These are phyloP conservation scores for Hoplodrina ambigua DNA, from an alignment of 2,888 invertebrate species.

Conservation along the genomic window DNA sequence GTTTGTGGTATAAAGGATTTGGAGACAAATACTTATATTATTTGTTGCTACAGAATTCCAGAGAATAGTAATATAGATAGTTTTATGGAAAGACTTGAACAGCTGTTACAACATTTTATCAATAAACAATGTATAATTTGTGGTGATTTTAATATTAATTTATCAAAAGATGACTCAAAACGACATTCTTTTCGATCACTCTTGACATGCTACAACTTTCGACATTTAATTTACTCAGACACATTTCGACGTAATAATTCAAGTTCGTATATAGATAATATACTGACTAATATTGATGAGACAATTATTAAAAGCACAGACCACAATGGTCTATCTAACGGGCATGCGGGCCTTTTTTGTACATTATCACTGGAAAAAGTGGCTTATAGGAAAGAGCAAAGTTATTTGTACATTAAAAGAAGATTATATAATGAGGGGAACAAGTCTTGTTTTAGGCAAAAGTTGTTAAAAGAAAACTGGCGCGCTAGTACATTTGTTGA, in stretches of 20 bases:
- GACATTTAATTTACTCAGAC: constrained; percentile 3
- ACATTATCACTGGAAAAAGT: background rate
- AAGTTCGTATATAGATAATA: background rate
- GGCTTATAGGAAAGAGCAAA: too few species aligned
- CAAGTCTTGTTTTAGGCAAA: too few species aligned
- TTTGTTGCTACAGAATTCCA: constrained; percentile 11
- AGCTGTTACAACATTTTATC: constrained; percentile 7
- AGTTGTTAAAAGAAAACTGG: too few species aligned
- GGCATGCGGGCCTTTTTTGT: constrained; percentile 2
- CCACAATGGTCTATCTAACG: background rate
- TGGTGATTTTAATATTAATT: background rate
- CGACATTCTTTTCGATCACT: background rate
- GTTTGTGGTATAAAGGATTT: too few species aligned
- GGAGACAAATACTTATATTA: constrained; percentile 1
- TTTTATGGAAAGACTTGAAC: background rate
- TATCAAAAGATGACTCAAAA: constrained; percentile 5
- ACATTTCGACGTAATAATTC: constrained; percentile 2
- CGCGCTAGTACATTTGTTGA: too few species aligned
- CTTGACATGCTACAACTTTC: constrained; percentile 1
- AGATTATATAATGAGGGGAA: too few species aligned
- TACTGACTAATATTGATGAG: constrained; percentile 9
- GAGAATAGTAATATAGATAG: background rate
- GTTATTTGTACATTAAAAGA: too few species aligned
- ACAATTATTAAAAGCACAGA: constrained; percentile 2
- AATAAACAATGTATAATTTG: too few species aligned